Evolutionary conservation across 2,797 vertebrate genomes (phyloP), one percentile per base, ranked within the genome.

Genomic region (Crocodylus rhombifer): DNA sequence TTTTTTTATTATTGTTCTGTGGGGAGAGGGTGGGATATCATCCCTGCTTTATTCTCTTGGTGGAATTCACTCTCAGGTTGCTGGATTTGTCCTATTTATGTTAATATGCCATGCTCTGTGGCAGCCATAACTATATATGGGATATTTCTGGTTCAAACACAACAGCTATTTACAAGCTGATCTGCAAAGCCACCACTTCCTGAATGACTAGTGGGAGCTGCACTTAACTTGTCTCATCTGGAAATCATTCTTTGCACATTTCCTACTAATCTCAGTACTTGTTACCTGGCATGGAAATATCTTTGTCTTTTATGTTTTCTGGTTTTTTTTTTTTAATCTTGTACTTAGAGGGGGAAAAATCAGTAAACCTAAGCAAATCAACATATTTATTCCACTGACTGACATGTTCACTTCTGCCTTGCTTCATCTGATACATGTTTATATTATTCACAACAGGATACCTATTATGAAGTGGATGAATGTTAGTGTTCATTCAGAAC

Each of bases 391-490:
- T 78, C 55, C 36, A 90, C 62, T 76, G 64, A 95, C 58, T 90
- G 93, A 91, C 82, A 80, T 0, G 0, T 84, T 97, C 42, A 51
- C 23, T 93, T 96, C 56, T 88, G 77, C 80, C 88, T 89, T 79
- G 85, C 92, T 95, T 97, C 93, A 88, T 95, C 94, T 96, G 84
- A 33, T 88, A 84, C 42, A 60, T 88, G 77, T 88, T 97, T 95
- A 64, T 91, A 81, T 94, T 95, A 86, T 94, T 92, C 89, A 93
- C 93, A 83, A 86, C 36, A 77, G 55, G 79, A 82, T 63, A 80
- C 77, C 84, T 94, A 91, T 95, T 95, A 94, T 91, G 84, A 96
- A 94, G 65, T 73, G 74, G 78, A 82, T 93, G 82, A 82, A 95
- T 92, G 42, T 4, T 60, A 30, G 82, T 90, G 56, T 95, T 95